Conservation (phyloP, 1,140 invertebrate species). For the Drosophila ogumai region DNA sequence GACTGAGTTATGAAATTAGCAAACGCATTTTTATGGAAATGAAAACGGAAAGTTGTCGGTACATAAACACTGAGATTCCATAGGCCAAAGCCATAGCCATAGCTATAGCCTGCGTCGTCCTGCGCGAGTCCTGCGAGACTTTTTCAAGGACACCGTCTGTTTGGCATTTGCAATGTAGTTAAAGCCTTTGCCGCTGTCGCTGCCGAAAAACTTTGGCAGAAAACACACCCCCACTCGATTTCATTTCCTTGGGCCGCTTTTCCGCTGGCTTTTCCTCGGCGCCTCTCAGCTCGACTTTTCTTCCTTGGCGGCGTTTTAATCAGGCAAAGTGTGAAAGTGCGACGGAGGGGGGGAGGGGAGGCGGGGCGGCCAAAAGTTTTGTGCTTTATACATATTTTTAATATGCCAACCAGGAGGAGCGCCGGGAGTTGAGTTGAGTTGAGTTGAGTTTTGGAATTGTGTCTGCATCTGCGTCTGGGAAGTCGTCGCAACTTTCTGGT, state of each 20-base stretch:
- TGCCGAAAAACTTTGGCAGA: conserved; percentile 61
- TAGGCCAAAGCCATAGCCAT: conserved; percentile 22
- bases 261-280: conserved; percentile 22
- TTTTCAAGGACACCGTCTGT: conserved; percentile 80
- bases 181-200: conserved; percentile 54
- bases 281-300: conserved; percentile 3
- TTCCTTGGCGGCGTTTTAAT: conserved; percentile 52
- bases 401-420: conserved; percentile 49
- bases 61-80: conserved; percentile 48
- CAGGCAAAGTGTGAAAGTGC: conserved; percentile 64
- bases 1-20: conserved; percentile 76
- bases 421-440: conserved; percentile 10
- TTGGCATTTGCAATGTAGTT: conserved; percentile 75
- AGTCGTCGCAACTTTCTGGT: conserved; percentile 44
- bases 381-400: conserved; percentile 61
- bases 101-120: conserved; percentile 13
- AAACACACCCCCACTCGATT: conserved; percentile 12
- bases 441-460: conserved; percentile 35
- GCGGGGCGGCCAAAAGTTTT: conserved; percentile 42
- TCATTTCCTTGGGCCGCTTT: conserved; percentile 32
- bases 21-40: conserved; percentile 79
- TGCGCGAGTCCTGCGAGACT: conserved; percentile 52
- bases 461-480: conserved; percentile 55
- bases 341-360: neutral
- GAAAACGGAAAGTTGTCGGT: conserved; percentile 63